Base-by-base conservation (phyloP, 2,113 vertebrate species). In the Lanius collurio region DNA sequence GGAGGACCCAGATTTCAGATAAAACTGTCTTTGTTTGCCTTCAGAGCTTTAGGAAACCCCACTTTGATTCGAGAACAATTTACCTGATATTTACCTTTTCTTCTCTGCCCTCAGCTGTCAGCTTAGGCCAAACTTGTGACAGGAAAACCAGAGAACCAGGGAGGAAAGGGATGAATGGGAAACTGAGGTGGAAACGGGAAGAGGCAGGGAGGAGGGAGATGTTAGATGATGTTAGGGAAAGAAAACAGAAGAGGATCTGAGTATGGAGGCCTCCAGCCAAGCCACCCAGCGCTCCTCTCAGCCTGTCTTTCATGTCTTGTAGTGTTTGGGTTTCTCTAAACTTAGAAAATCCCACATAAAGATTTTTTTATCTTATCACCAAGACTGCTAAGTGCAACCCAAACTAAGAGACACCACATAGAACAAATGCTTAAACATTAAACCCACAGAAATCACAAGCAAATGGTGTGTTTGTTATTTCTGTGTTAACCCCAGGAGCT, bases 401-500 rank as follows among this genome's bases (percentile, higher is more conserved):
- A 73, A 92, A 67, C 59, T 44, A 90, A 77, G 87, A 93, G 83
- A 90, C 63, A 69, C 55, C 26, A 52, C 42, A 59, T 3, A 65
- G 83, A 92, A 73, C 39, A 90, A 83, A 92, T 69, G 44, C 67
- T 91, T 79, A 80, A 94, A 90, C 82, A 90, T 73, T 56, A 92
- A 93, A 81, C 71, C 89, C 76, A 95, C 79, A 92, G 79, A 87
- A 90, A 81, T 89, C 88, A 63, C 85, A 89, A 83, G 90, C 67
- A 86, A 89, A 77, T 55, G 71, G 27, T 83, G 47, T 5, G 3
- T 67, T 89, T 3, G 28, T 56, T 75, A 81, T 84, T 89, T 47
- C 89, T 55, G 0, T 22, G 57, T 49, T 88, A 90, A 53, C 75
- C 71, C 75, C n/a, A n/a, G 79, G 62, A 88, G 28, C 79, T 86